These are phyloP conservation scores for Otus sunia DNA, from an alignment of 2,113 vertebrate species.

Conservation along the genomic window DNA sequence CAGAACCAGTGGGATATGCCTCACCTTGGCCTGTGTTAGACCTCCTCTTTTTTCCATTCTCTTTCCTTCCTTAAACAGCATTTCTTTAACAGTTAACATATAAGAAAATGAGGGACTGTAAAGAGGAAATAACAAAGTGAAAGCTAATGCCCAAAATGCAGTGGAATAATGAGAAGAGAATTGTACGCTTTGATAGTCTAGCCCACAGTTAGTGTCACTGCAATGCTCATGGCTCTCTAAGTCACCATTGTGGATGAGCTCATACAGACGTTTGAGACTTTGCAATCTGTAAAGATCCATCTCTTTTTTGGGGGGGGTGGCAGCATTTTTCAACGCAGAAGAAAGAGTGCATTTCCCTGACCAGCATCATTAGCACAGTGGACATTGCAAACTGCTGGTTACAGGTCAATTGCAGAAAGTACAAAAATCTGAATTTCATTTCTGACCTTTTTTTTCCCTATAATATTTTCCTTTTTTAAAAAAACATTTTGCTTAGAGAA, in stretches of 20 bases:
- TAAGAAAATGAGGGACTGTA: background rate
- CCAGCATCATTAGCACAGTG: background rate
- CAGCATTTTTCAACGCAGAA: background rate
- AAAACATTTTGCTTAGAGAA: background rate
- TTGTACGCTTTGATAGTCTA: background rate
- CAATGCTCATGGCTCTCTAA: background rate
- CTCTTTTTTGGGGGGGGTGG: background rate
- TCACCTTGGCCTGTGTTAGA: background rate
- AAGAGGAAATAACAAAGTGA: background rate
- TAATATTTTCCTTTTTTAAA: background rate
- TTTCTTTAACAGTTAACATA: background rate
- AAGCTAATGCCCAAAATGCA: background rate
- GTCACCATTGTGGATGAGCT: background rate
- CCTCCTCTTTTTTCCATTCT: background rate
- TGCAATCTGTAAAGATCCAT: background rate
- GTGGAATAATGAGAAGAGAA: background rate
- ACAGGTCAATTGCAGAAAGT: background rate
- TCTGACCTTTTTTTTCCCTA: background rate
- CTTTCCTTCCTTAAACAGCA: background rate
- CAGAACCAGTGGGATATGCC: background rate
- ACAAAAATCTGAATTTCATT: background rate
- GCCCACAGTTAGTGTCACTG: background rate
- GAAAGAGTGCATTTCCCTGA: background rate
- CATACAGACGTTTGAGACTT: accelerated
- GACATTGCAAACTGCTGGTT: background rate